A percentile compares a stretch with the other conserved stretches of the same genome.
These are phyloP conservation scores for Heterotilapia buettikoferi DNA, from an alignment of 2,113 vertebrate species.

Conservation along the genomic window DNA sequence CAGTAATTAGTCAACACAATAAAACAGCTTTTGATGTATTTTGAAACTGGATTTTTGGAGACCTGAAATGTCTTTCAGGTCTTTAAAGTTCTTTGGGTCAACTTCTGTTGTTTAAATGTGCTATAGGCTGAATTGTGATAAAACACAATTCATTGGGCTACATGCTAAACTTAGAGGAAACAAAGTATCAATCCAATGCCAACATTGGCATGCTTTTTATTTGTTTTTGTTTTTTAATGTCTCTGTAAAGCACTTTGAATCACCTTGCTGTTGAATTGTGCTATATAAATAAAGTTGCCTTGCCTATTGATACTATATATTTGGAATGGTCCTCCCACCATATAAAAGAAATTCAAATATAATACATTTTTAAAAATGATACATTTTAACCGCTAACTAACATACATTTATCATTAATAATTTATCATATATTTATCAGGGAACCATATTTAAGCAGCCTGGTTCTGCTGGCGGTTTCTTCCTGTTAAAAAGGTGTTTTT, in stretches of 20 bases:
- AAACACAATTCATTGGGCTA: background rate
- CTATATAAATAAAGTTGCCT: background rate
- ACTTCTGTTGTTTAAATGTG: background rate
- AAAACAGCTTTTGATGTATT: background rate
- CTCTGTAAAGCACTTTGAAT: background rate
- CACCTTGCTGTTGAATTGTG: background rate
- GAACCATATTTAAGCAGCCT: background rate
- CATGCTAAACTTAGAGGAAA: background rate
- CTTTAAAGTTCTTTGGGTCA: background rate
- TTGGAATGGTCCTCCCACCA: background rate
- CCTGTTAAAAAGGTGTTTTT: background rate
- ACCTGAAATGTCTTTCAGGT: background rate
- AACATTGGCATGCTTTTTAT: background rate
- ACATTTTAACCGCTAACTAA: background rate
- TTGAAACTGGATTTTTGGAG: background rate
- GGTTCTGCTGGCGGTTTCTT: background rate
- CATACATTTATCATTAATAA: background rate
- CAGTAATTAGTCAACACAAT: background rate
- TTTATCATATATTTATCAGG: background rate
- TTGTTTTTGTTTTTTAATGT: background rate
- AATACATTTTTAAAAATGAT: background rate
- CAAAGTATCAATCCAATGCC: background rate
- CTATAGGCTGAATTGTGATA: background rate
- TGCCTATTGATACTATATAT: background rate
- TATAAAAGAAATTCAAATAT: background rate